phyloP scores from a whole-genome alignment of 2,797 vertebrate genomes.

The Knipowitschia caucasica region DNA sequence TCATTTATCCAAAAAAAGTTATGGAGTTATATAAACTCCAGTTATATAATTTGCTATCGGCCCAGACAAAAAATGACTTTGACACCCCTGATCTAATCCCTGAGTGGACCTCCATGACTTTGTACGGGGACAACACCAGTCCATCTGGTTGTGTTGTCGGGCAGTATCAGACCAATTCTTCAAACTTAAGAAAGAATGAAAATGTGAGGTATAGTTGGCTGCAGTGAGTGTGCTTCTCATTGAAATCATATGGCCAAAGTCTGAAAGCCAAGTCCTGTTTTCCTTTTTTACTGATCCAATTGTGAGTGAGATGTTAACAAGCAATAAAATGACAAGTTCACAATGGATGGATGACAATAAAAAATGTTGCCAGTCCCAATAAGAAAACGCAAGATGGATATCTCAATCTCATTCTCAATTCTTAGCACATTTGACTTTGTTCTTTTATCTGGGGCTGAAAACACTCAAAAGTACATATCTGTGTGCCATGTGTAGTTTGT shows the following conservation, averaged over 20 bases:
- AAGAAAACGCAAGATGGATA: not conserved
- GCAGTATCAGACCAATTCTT: too few species aligned
- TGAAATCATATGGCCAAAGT: too few species aligned
- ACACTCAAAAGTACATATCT: not conserved
- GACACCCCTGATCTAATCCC: too few species aligned
- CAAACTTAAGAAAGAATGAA: too few species aligned
- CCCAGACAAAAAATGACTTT: too few species aligned
- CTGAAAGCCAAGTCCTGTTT: not conserved
- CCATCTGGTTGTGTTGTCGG: too few species aligned
- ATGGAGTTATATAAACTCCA: too few species aligned
- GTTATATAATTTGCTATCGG: too few species aligned
- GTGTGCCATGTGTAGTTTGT: not conserved
- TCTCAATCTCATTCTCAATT: too few species aligned
- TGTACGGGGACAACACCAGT: too few species aligned
- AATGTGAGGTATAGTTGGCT: constrained; percentile 15
- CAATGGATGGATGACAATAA: not conserved
- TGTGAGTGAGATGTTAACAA: not conserved
- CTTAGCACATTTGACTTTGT: not conserved
- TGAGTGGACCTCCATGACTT: too few species aligned
- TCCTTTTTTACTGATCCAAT: not conserved
- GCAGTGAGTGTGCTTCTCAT: not conserved
- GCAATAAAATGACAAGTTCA: not conserved
- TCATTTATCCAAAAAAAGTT: too few species aligned
- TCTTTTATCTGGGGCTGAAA: not conserved
- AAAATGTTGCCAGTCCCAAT: not conserved